phyloP scores from a whole-genome alignment of 2,113 vertebrate genomes.

The Dendropsophus ebraccatus region DNA sequence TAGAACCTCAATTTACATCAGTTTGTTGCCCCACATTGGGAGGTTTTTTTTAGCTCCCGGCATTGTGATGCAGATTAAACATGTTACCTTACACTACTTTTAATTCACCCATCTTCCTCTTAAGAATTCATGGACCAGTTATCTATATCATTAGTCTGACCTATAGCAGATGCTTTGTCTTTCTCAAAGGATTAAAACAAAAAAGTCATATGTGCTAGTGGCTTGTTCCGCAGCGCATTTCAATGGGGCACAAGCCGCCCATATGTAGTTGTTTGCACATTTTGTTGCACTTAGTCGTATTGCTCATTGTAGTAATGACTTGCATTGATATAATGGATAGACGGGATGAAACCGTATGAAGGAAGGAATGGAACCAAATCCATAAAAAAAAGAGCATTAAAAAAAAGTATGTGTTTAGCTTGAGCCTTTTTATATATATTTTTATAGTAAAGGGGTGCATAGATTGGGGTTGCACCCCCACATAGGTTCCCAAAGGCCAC shows the following conservation, averaged over 20 bases:
- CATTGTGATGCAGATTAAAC: constrained; percentile 57
- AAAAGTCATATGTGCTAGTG: constrained; percentile 44
- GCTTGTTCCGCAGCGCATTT: constrained; percentile 42
- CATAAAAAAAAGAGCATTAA: background rate
- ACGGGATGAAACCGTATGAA: background rate
- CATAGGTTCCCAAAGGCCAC: background rate
- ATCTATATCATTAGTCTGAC: constrained; percentile 59
- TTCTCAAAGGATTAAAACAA: constrained; percentile 43
- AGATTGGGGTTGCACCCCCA: background rate
- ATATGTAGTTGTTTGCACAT: constrained; percentile 43
- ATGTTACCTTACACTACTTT: constrained; percentile 53
- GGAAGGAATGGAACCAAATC: background rate
- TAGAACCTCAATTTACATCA: constrained; percentile 62
- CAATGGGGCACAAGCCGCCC: constrained; percentile 47
- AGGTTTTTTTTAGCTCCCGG: background rate
- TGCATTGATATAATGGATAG: background rate
- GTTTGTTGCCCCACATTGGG: constrained; percentile 57
- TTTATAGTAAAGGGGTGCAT: background rate
- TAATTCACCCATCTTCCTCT: constrained; percentile 53
- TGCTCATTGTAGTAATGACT: constrained; percentile 23
- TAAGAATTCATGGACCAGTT: constrained; percentile 52
- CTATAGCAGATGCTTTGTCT: constrained; percentile 56
- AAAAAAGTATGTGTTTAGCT: background rate
- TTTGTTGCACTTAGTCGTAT: constrained; percentile 46
- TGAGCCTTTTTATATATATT: background rate